Evolutionary conservation across 2,113 vertebrate species (phyloP), one percentile per base, ranked within the genome.

Genomic region (Garra rufa): DNA sequence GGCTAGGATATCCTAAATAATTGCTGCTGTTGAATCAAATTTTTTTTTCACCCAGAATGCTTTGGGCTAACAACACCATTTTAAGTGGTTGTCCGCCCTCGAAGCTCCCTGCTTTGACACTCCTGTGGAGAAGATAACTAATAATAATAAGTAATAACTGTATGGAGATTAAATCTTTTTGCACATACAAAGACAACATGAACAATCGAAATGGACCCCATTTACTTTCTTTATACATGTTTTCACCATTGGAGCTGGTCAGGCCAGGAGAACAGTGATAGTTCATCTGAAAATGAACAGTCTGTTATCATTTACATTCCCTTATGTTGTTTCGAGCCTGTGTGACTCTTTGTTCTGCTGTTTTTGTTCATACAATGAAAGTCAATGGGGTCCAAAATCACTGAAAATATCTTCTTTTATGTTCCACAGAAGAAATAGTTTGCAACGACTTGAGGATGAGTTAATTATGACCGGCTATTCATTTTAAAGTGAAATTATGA

Each of bases 41-140:
- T n/a, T 80, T 17, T 28, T 79, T 55, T 34, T 63, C 9, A 69
- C 46, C 30, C 65, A 26, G 21, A 82, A 71, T 52, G 26, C 79
- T 52, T 24, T 52, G 11, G 19, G 44, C 46, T 19, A 81, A 14
- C 57, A 63, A 44, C 43, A 34, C 43, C 14, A 10, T 44, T 63
- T 79, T 63, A 63, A 63, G 14, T 61, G n/a, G 76, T 43, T 59
- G 21, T 77, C 21, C 59, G 34, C 3, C 19, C 21, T 38, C 38
- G 9, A 41, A 57, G 24, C 71, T 24, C 11, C 7, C 24, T 75
- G 26, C 24, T 50, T 50, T 50, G 24, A 30, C 9, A 30, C n/a
- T 46, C 30, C 1, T 46, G 14, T 4, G 1, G 70, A 46, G n/a
- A 73, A 30, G 44, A 28, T 28, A 1, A 17, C 28, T 74, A 3